phyloP scores from a whole-genome alignment of 1,140 invertebrate species.

The Zaprionus tsacasi region DNA sequence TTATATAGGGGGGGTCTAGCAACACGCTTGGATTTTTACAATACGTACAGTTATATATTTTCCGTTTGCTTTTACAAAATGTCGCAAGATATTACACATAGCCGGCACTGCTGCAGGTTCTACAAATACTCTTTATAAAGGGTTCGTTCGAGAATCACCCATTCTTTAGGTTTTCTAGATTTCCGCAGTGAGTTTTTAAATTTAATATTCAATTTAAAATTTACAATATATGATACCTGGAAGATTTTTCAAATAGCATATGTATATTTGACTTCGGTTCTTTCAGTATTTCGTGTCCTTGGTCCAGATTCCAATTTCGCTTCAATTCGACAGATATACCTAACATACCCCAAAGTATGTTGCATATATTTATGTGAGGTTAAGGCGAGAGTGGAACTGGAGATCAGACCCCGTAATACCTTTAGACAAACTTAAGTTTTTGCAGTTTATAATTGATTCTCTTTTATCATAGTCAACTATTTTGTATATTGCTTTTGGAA shows the following conservation, averaged over 20 bases:
- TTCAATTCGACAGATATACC: background rate
- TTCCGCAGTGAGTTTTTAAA: background rate
- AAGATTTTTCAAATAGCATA: slow-evolving; percentile 62
- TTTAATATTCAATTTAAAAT: slow-evolving; percentile 10
- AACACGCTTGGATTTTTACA: slow-evolving; percentile 59
- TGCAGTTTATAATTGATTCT: slow-evolving; percentile 16
- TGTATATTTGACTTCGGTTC: slow-evolving; percentile 12
- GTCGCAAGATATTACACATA: slow-evolving; percentile 74
- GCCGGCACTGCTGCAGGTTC: slow-evolving; percentile 66
- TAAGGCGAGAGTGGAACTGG: background rate
- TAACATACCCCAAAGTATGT: background rate
- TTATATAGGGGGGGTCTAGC: slow-evolving; percentile 38
- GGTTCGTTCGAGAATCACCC: background rate
- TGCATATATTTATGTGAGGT: background rate
- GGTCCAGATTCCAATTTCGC: background rate
- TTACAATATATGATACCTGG: slow-evolving; percentile 41
- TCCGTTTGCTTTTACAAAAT: slow-evolving; percentile 52
- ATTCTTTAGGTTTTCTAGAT: background rate
- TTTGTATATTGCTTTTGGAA: slow-evolving; percentile 54
- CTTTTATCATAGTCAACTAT: slow-evolving; percentile 18
- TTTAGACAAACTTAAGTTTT: slow-evolving; percentile 4
- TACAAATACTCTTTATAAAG: slow-evolving; percentile 6
- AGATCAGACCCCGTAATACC: background rate
- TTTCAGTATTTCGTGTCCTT: background rate
- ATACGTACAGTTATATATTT: slow-evolving; percentile 43